Percentiles rank a stretch among this genome's conserved stretches.
phyloP scores from a whole-genome alignment of 1,140 invertebrate genomes.

The Atta texana region DNA sequence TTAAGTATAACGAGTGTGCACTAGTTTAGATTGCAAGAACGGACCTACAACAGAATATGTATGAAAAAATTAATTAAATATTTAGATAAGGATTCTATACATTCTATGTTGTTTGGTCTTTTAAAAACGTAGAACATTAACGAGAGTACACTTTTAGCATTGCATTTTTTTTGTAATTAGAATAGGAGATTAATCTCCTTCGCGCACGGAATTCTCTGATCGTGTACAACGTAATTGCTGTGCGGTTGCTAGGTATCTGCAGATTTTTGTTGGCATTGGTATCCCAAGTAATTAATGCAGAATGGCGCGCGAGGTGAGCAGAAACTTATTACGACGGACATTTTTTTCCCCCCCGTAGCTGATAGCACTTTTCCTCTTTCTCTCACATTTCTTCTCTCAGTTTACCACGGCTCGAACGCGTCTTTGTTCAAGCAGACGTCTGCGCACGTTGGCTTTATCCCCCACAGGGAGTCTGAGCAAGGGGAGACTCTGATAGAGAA shows the following conservation, averaged over 20 bases:
- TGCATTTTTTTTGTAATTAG: constrained; percentile 22
- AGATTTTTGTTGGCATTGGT: constrained; percentile 41
- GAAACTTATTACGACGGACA: constrained; percentile 74
- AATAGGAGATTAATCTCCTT: constrained; percentile 20
- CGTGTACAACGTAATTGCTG: constrained; percentile 30
- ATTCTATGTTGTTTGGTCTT: background rate
- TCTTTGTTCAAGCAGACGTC: constrained; percentile 64
- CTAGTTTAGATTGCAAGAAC: too few relatives aligned
- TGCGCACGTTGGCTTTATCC: constrained; percentile 67
- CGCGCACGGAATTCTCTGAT: constrained; percentile 14
- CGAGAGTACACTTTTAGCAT: background rate
- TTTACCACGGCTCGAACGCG: constrained; percentile 55
- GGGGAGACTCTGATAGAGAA: constrained; percentile 66
- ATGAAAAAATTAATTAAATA: background rate
- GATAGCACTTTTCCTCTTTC: constrained; percentile 64
- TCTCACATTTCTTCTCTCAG: constrained; percentile 39
- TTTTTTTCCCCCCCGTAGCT: constrained; percentile 41
- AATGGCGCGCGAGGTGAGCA: constrained; percentile 35
- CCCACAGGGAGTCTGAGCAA: constrained; percentile 30
- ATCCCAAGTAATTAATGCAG: constrained; percentile 72
- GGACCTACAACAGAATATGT: background rate
- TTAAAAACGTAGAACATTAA: background rate
- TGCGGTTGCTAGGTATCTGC: background rate
- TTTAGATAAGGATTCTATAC: background rate
- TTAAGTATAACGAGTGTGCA: too few relatives aligned